phyloP scores from a whole-genome alignment of 1,140 invertebrate species.

The Leptinotarsa texana region DNA sequence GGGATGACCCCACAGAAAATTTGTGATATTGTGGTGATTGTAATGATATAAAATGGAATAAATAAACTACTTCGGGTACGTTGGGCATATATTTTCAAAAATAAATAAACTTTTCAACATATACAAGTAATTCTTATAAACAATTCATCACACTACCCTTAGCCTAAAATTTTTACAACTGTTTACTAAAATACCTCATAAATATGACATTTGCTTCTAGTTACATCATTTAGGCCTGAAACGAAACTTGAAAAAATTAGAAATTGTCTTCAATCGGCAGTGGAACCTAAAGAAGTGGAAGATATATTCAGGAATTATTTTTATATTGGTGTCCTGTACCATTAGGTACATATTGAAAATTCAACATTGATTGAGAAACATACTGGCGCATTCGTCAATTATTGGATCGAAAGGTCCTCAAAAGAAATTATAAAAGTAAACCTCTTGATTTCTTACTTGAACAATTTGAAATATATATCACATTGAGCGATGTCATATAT shows the following conservation, averaged over 20 bases:
- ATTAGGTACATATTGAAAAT: no score
- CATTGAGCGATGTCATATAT: no score
- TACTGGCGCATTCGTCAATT: no score
- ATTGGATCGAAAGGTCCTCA: no score
- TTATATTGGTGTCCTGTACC: no score
- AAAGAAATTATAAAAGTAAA: no score
- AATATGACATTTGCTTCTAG: slow-evolving; percentile 4
- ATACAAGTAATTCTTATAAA: slow-evolving; percentile 13
- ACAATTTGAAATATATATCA: no score
- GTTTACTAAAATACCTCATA: slow-evolving; percentile 12
- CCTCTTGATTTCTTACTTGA: no score
- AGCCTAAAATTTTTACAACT: neutral
- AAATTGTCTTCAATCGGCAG: slow-evolving; percentile 4
- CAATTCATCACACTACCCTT: slow-evolving; percentile 10
- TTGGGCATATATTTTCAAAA: slow-evolving; percentile 18
- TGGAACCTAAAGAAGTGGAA: no score
- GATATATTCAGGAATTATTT: no score
- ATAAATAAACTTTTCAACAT: slow-evolving; percentile 22
- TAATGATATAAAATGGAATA: neutral
- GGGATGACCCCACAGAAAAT: no score
- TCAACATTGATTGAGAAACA: no score
- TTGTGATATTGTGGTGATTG: neutral
- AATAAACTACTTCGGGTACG: neutral
- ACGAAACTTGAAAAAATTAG: neutral
- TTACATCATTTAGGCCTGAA: slow-evolving; percentile 6